Base-by-base conservation (phyloP, 2,888 invertebrate genomes). In the Agelastica alni region DNA sequence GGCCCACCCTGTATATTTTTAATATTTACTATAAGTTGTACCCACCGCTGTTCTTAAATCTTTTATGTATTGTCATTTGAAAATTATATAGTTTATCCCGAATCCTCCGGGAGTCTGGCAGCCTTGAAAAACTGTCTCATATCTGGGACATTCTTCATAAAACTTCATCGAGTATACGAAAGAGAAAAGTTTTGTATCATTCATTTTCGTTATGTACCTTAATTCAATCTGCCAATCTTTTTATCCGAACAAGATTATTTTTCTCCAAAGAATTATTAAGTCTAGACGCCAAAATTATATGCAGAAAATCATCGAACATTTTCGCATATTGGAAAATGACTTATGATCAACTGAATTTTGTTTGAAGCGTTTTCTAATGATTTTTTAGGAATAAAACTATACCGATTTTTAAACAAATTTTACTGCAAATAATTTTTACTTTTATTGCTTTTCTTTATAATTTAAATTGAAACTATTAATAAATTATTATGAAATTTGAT, bases 241-340 rank as follows among this genome's bases (percentile, higher is more conserved):
- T 46, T 45, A 44, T 46, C 46, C 45, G 45, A 28, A n/a, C 30
- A 31, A 36, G 34, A 51, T 49, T 45, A 44, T 41, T 45, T 55
- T 54, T 51, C 20, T 17, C 34, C 28, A 4, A n/a, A 20, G 37
- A 46, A 43, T 53, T 30, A 43, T 43, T 16, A 13, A 16, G 43
- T 43, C 43, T 43, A 43, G 43, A 43, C 43, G n/a, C 28, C 4
- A 14, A 26, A 36, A 22, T 36, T 6, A 26, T 36, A 18, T n/a
- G 13, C 2, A 36, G 12, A 46, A 6, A 16, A 16, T 14, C 16
- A 12, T 18, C 6, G 2, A 5, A 6, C n/a, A 18, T 12, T 12
- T 17, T 32, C 3, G 13, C 10, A 14, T 32, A 13, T 12, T 13
- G 14, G 31, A 44, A 6, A 12, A 10, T 30, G 30, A 30, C 12